phyloP scores from a whole-genome alignment of 2,113 vertebrate species.

The Morone chrysops region DNA sequence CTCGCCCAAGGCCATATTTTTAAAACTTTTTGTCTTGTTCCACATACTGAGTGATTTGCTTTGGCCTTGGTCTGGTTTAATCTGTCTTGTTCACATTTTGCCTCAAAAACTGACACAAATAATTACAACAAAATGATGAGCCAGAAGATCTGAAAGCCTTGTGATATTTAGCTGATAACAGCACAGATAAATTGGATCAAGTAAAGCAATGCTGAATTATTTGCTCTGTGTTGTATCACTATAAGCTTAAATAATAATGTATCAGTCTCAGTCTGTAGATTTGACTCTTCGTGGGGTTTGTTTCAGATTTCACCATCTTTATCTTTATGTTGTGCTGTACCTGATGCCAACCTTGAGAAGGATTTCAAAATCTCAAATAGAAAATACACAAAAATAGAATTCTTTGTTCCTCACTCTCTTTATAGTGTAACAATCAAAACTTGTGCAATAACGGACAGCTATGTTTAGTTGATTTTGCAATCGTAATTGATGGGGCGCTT shows the following conservation, averaged over 20 bases:
- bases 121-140: neutral
- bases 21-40: neutral
- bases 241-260: neutral
- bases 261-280: neutral
- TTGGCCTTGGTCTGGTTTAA: neutral
- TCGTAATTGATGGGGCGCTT: neutral
- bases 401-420: neutral
- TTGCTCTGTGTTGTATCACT: conserved; percentile 7
- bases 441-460: conserved; percentile 29
- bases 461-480: conserved; percentile 43
- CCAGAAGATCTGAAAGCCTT: neutral
- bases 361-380: conserved; percentile 35
- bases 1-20: neutral
- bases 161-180: conserved; percentile 1
- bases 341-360: neutral
- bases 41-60: conserved; percentile 1
- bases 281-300: neutral
- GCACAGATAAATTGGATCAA: neutral
- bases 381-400: conserved; percentile 39
- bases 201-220: neutral
- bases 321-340: conserved; percentile 13
- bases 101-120: neutral
- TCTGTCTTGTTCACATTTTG: neutral
- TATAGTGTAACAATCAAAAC: conserved; percentile 14
- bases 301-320: neutral